Conservation (phyloP, 2,113 vertebrate species). For the Osmerus eperlanus region DNA sequence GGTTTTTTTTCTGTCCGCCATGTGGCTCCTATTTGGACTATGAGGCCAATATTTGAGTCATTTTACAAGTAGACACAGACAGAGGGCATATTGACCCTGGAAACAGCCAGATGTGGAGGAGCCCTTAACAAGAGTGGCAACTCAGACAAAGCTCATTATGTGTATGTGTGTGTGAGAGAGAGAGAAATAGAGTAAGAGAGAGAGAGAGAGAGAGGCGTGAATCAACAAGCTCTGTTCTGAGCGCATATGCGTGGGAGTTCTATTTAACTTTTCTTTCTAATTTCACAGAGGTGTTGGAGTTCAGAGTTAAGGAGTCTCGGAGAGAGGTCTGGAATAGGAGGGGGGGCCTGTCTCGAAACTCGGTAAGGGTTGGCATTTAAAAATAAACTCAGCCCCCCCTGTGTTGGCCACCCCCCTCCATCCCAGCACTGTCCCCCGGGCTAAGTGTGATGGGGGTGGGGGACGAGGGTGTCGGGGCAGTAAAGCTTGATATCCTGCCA, state of each 20-base stretch:
- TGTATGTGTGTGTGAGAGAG: background rate
- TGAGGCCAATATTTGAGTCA: conserved; percentile 49
- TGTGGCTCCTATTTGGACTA: conserved; percentile 50
- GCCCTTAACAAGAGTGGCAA: conserved; percentile 37
- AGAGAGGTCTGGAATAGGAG: conserved; percentile 4
- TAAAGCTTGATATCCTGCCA: conserved; percentile 55
- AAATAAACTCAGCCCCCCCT: conserved; percentile 38
- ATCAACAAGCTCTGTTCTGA: background rate
- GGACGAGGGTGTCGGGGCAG: conserved; percentile 19
- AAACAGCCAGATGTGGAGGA: conserved; percentile 59
- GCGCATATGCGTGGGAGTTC: background rate
- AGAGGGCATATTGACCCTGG: conserved; percentile 56
- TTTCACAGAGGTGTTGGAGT: background rate
- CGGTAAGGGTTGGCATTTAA: conserved; percentile 50
- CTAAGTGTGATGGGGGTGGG: conserved; percentile 3
- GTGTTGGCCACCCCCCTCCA: background rate
- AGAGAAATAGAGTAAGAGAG: conserved; percentile 29
- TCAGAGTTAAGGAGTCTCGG: background rate
- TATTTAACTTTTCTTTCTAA: background rate
- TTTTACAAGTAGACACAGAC: conserved; percentile 39
- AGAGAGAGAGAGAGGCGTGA: background rate
- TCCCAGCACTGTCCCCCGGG: conserved; percentile 14
- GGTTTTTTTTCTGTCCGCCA: background rate
- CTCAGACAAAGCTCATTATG: conserved; percentile 9
- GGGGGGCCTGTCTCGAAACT: conserved; percentile 4